A percentile compares a stretch with the other conserved stretches of the same genome.
Conservation (phyloP, 2,113 vertebrate species). For the Podiceps cristatus region DNA sequence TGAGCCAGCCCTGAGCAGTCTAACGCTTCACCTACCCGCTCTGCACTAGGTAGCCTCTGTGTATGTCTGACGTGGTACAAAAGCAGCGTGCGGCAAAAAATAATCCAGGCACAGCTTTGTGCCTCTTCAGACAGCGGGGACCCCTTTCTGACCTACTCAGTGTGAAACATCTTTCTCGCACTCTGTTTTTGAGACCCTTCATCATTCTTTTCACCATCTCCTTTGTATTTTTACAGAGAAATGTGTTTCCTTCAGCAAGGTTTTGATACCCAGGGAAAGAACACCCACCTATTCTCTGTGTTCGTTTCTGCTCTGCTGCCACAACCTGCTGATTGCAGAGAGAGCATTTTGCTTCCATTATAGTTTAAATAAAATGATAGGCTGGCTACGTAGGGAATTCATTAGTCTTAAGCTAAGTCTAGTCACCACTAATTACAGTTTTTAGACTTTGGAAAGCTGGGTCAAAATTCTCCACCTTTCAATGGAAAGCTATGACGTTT, state of each 20-base stretch:
- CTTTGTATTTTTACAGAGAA: constrained; percentile 1
- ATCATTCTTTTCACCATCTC: neutral
- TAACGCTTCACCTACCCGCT: neutral
- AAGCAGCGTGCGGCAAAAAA: neutral
- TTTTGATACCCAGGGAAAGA: neutral
- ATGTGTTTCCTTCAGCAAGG: neutral
- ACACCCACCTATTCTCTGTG: neutral
- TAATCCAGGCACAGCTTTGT: neutral
- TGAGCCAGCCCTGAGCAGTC: neutral
- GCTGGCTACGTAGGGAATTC: constrained; percentile 8
- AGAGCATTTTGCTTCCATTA: neutral
- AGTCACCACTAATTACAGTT: constrained; percentile 24
- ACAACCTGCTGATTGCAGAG: constrained; percentile 19
- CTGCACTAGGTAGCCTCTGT: neutral
- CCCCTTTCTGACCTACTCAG: neutral
- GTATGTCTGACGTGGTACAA: neutral
- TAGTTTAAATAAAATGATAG: constrained; percentile 41
- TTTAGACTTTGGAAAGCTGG: neutral
- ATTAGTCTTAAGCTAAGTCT: neutral
- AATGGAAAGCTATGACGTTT: neutral
- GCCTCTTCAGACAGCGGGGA: neutral
- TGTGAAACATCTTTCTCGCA: neutral
- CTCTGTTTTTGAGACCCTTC: constrained; percentile 13
- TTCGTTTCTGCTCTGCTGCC: neutral
- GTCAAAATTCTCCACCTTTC: constrained; percentile 31